Conservation (phyloP, 2,113 vertebrate species). For the Gobiocypris rarus region DNA sequence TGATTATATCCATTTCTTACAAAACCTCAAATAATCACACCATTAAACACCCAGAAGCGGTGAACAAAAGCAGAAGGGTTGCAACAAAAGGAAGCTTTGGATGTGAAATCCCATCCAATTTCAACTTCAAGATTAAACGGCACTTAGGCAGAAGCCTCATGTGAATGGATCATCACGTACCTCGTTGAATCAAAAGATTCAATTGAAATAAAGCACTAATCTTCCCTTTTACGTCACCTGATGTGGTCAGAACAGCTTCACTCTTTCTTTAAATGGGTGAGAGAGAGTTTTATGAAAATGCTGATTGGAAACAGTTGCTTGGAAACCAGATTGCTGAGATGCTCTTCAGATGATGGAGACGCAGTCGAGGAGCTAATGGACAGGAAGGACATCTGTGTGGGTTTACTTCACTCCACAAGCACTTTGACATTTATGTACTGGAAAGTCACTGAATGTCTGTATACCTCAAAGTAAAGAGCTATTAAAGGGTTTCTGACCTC, state of each 20-base stretch:
- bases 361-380: constrained; percentile 47
- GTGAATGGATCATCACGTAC: neutral
- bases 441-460: neutral
- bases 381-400: constrained; percentile 37
- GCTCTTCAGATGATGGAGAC: constrained; percentile 50
- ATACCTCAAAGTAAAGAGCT: neutral
- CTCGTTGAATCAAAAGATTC: neutral
- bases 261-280: neutral
- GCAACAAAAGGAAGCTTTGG: neutral
- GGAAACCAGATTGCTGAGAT: constrained; percentile 53
- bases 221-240: neutral
- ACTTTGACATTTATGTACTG: constrained; percentile 7
- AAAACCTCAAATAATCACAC: neutral
- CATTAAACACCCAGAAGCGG: neutral
- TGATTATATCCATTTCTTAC: too few relatives aligned
- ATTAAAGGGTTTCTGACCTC: neutral
- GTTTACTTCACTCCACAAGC: constrained; percentile 39
- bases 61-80: neutral
- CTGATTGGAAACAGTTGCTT: constrained; percentile 59
- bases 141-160: neutral
- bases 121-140: neutral
- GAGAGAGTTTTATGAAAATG: constrained; percentile 23
- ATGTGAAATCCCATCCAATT: neutral
- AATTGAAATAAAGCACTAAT: neutral
- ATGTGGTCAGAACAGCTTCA: neutral